phyloP scores from a whole-genome alignment of 2,797 vertebrate species.

The Lutra lutra region DNA sequence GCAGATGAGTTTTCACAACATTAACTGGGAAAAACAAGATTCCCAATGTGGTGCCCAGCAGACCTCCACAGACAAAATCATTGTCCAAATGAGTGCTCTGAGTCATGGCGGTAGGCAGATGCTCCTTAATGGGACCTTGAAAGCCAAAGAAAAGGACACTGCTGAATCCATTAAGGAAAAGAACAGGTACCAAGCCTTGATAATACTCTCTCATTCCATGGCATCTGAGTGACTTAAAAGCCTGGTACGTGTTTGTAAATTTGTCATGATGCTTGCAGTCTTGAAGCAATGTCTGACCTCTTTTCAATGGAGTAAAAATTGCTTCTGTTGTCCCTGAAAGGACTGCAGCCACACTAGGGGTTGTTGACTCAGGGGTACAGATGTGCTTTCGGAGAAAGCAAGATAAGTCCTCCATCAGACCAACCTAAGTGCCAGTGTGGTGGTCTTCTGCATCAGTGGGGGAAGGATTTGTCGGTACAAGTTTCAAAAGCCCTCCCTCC shows the following conservation, averaged over 20 bases:
- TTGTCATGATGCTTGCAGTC: conserved; percentile 94
- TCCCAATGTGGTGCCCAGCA: conserved; percentile 94
- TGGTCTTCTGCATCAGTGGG: conserved; percentile 95
- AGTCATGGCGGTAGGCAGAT: conserved; percentile 90
- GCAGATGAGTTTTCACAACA: conserved; percentile 95
- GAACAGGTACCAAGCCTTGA: conserved; percentile 93
- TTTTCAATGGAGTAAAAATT: conserved; percentile 94
- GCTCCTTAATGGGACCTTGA: conserved; percentile 94
- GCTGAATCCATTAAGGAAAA: conserved; percentile 95
- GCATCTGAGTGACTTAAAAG: conserved; percentile 92
- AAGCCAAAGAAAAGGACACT: conserved; percentile 96
- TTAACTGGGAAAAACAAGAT: conserved; percentile 96
- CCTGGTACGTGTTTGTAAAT: conserved; percentile 97
- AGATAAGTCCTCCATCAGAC: conserved; percentile 92
- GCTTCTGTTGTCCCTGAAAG: conserved; percentile 95
- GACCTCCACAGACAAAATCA: conserved; percentile 96
- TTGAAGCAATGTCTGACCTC: conserved; percentile 96
- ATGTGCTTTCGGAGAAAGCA: conserved; percentile 88
- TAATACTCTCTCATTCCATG: conserved; percentile 95
- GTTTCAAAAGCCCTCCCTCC: conserved; percentile 93
- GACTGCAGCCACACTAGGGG: conserved; percentile 90
- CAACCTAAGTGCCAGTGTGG: conserved; percentile 96
- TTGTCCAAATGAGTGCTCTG: conserved; percentile 90
- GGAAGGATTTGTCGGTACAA: conserved; percentile 95
- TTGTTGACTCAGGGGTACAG: conserved; percentile 90